phyloP scores from a whole-genome alignment of 2,113 vertebrate species.

The Accipiter virgatus region DNA sequence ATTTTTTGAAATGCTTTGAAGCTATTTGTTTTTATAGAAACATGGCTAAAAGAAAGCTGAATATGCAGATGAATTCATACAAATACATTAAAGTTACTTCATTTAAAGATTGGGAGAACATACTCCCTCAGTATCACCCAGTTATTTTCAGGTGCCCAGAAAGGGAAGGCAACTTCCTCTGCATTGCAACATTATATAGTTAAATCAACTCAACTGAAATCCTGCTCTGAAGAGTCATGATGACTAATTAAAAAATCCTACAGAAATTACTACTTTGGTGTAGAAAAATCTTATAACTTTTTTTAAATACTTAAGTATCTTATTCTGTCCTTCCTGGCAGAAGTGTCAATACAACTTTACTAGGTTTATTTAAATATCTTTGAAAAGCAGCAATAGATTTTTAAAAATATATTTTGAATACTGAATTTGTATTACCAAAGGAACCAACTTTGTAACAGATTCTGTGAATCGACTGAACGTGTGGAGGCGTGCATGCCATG shows the following conservation, averaged over 20 bases:
- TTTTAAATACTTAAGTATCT: background rate
- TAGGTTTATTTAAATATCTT: background rate
- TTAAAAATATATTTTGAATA: background rate
- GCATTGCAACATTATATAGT: background rate
- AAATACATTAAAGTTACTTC: background rate
- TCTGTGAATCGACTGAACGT: fast-evolving
- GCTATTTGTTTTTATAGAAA: background rate
- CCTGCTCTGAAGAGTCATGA: background rate
- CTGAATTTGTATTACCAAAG: background rate
- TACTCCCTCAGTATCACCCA: background rate
- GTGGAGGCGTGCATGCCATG: background rate
- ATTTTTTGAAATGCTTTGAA: background rate
- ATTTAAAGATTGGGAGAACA: background rate
- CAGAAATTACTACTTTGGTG: background rate
- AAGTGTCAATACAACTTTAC: background rate
- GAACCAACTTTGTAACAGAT: background rate
- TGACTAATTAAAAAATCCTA: background rate
- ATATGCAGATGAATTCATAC: background rate
- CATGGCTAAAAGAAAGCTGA: background rate
- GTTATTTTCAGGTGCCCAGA: background rate
- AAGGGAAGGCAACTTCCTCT: background rate
- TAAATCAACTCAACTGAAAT: background rate
- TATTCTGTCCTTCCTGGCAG: background rate
- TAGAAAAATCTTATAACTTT: background rate
- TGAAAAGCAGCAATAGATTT: background rate